phyloP scores from a whole-genome alignment of 2,888 invertebrate genomes.

The Drosophila rubida region DNA sequence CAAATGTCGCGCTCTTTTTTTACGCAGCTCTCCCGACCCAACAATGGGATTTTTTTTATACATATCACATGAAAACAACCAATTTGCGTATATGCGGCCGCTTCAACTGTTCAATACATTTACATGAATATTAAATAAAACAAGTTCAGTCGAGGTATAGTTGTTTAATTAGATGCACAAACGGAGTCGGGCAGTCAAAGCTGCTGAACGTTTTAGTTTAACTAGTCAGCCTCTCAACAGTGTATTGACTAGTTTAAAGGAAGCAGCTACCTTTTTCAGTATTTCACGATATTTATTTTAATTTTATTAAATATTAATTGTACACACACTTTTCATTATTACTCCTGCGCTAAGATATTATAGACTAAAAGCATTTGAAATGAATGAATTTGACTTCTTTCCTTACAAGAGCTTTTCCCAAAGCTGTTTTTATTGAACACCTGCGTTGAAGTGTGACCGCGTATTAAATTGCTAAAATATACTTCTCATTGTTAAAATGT shows the following conservation, averaged over 20 bases:
- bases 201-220: background rate
- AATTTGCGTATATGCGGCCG: background rate
- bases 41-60: slow-evolving; percentile 27
- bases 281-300: background rate
- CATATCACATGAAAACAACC: slow-evolving; percentile 22
- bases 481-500: too few species aligned
- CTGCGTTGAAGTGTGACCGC: background rate
- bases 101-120: background rate
- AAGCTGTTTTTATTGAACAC: background rate
- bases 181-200: slow-evolving; percentile 8
- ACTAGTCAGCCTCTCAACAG: background rate
- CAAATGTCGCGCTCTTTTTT: slow-evolving; percentile 57
- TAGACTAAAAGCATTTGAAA: slow-evolving; percentile 44
- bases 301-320: slow-evolving; percentile 3
- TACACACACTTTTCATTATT: slow-evolving; percentile 32
- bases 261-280: slow-evolving; percentile 27
- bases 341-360: slow-evolving; percentile 31
- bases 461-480: background rate
- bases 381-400: slow-evolving; percentile 27
- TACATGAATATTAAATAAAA: background rate
- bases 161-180: background rate
- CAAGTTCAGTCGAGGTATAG: background rate
- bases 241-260: slow-evolving; percentile 1
- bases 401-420: background rate
- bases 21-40: slow-evolving; percentile 40